Base-by-base conservation (phyloP, 2,888 invertebrate species). In the Cryptocephalus primarius region DNA sequence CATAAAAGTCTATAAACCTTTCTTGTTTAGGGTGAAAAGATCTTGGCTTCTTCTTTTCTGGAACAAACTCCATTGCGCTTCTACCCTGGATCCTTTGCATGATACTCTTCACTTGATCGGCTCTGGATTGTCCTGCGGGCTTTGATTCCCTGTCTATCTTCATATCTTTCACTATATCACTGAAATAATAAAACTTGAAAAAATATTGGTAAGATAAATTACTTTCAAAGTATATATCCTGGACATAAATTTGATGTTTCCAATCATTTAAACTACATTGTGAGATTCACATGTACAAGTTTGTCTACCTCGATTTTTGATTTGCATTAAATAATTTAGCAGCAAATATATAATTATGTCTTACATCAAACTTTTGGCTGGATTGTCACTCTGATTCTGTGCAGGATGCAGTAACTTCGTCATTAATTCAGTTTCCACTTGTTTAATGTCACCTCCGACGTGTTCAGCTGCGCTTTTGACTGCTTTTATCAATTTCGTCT, bases 141-240 rank as follows among this genome's bases (percentile, higher is more conserved):
- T 74, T 73, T 39, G 67, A 64, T 12, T 73, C 67, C 32, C 78
- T 75, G 61, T 87, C 87, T 39, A 88, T 79, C 66, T 85, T 85
- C 87, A 88, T 88, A 33, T 82, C 85, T 33, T 80, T 75, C 49
- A 88, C 73, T 13, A 88, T 69, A 47, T 86, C 82, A 70, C 86
- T 87, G 64, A 49, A 36, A 36, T 11, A 36, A 36, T 36, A 36
- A 6, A 36, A 36, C 31, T 44, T 40, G 8, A 39, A 13, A 45
- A 33, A 9, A 8, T 32, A 40, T 14, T 31, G 10, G 11, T 34
- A 39, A n/a, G 9, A 1, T 33, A 8, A 22, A 14, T 31, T 42
- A 38, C 8, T 41, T 43, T 11, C 13, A 14, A 13, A 39, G n/a
- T 32, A 44, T 14, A 9, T 38, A 13, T n/a, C n/a, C 14, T 36